These are phyloP conservation scores for Drosophila malerkotliana DNA, from an alignment of 1,140 invertebrate genomes.

Conservation along the genomic window DNA sequence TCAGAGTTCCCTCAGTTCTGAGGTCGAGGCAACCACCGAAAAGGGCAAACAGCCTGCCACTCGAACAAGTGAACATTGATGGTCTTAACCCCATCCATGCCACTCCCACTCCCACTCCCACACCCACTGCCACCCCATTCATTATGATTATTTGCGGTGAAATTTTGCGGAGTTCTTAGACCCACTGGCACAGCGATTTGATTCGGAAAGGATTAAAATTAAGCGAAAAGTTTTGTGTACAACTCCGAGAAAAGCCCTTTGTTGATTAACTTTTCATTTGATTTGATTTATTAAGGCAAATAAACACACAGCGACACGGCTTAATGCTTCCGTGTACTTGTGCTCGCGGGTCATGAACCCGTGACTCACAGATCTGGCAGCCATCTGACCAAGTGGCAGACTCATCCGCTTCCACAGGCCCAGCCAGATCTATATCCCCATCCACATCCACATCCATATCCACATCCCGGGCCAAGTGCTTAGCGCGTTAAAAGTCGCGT, in stretches of 20 bases:
- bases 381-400: constrained; percentile 26
- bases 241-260: constrained; percentile 50
- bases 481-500: constrained; percentile 76
- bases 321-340: constrained; percentile 25
- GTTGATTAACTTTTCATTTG: constrained; percentile 81
- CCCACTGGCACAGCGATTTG: constrained; percentile 61
- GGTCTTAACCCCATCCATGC: neutral
- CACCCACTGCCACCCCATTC: constrained; percentile 41
- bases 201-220: constrained; percentile 83
- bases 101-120: constrained; percentile 3
- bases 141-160: constrained; percentile 83
- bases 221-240: constrained; percentile 68
- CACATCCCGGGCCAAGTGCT: constrained; percentile 49
- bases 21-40: constrained; percentile 36
- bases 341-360: constrained; percentile 70
- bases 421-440: constrained; percentile 11
- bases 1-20: constrained; percentile 19
- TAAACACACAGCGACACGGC: constrained; percentile 50
- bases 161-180: constrained; percentile 62
- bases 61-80: constrained; percentile 31
- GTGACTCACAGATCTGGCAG: constrained; percentile 30
- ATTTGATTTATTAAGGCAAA: constrained; percentile 78
- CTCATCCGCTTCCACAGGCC: neutral
- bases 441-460: constrained; percentile 9
- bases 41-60: constrained; percentile 27